Evolutionary conservation across 2,113 vertebrate species (phyloP).

Genomic region (Peromyscus polionotus): DNA sequence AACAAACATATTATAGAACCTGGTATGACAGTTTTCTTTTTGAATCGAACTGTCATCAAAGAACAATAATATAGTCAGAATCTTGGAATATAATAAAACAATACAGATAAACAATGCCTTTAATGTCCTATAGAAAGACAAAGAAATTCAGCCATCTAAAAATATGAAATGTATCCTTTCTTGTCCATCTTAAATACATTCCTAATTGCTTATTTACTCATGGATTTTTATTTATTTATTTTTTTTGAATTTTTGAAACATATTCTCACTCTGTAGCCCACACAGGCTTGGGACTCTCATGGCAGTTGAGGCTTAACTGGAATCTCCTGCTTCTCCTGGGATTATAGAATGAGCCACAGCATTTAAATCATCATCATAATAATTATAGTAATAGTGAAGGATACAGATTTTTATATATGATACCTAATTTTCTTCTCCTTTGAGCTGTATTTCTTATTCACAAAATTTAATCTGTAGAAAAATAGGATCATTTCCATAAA

Average conservation of each 20-base stretch:
- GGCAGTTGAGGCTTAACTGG: background rate
- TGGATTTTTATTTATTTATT: no score
- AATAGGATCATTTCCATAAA: background rate
- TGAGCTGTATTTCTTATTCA: background rate
- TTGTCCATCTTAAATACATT: background rate
- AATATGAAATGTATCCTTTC: background rate
- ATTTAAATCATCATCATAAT: no score
- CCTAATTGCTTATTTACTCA: background rate
- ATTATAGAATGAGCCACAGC: background rate
- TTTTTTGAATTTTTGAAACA: background rate
- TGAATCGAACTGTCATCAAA: conserved; percentile 7
- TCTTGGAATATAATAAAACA: conserved; percentile 12
- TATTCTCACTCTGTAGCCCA: background rate
- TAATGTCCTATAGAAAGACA: background rate
- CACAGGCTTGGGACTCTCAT: background rate
- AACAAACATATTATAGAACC: background rate
- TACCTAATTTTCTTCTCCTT: background rate
- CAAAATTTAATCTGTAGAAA: background rate
- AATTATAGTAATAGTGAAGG: background rate
- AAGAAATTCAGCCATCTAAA: conserved; percentile 28
- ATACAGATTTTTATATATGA: background rate
- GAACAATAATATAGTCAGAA: background rate
- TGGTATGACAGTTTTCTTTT: background rate
- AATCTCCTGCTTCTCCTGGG: background rate
- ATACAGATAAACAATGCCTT: background rate